Percentiles rank a stretch among this genome's conserved stretches.
phyloP scores from a whole-genome alignment of 2,797 vertebrate genomes.

The Cottoperca gobio region DNA sequence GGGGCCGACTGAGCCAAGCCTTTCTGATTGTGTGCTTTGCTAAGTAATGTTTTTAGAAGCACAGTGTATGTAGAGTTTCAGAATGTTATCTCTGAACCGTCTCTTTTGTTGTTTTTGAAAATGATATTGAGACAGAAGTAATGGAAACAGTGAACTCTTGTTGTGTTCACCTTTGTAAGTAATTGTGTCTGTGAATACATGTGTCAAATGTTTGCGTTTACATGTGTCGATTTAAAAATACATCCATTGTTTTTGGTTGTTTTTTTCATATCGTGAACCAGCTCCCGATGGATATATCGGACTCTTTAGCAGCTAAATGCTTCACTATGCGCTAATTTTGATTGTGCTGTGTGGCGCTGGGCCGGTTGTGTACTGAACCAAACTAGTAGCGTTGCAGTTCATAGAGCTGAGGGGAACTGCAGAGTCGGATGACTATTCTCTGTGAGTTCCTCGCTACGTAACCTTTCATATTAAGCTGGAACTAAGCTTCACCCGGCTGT shows the following conservation, averaged over 20 bases:
- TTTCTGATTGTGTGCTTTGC: slow-evolving; percentile 30
- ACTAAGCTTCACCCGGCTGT: too few relatives aligned
- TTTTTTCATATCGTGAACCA: background rate
- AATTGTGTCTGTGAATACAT: background rate
- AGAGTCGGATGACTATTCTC: too few relatives aligned
- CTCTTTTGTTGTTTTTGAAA: slow-evolving; percentile 31
- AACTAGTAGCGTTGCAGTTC: too few relatives aligned
- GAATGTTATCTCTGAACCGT: slow-evolving; percentile 28
- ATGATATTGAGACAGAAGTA: background rate
- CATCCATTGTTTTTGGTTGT: background rate
- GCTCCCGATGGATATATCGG: background rate
- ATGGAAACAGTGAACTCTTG: slow-evolving; percentile 3
- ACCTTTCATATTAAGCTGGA: too few relatives aligned
- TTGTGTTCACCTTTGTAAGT: background rate
- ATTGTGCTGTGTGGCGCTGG: background rate
- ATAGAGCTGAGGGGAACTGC: too few relatives aligned
- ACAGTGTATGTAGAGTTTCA: slow-evolving; percentile 8
- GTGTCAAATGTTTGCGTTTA: too few relatives aligned
- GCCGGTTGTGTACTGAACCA: background rate
- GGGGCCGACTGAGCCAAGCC: slow-evolving; percentile 30
- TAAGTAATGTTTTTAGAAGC: slow-evolving; percentile 35
- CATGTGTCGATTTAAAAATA: background rate
- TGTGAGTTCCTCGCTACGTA: too few relatives aligned
- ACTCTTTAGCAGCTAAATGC: background rate
- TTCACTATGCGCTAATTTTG: background rate